Evolutionary conservation across 2,888 invertebrate genomes (phyloP).

Genomic region (Clusia tigrina): DNA sequence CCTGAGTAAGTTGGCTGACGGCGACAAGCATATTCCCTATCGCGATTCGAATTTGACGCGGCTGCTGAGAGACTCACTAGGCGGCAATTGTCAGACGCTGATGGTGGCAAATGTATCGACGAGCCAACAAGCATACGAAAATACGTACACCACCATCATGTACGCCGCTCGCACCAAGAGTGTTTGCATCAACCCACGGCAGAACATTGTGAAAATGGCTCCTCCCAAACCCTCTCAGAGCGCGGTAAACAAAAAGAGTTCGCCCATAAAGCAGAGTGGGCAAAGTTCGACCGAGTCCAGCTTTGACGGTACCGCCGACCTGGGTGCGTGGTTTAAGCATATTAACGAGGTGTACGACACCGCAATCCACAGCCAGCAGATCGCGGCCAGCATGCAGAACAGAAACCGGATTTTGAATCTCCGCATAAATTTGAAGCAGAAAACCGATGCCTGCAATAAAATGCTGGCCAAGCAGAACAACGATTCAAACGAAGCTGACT

Average conservation of each 20-base stretch:
- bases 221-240: slow-evolving; percentile 47
- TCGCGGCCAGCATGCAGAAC: too few relatives aligned
- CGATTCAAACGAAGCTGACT: too few relatives aligned
- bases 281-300: too few relatives aligned
- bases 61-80: slow-evolving; percentile 86
- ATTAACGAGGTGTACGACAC: too few relatives aligned
- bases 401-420: too few relatives aligned
- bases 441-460: too few relatives aligned
- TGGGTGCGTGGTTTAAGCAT: too few relatives aligned
- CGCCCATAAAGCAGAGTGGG: slow-evolving; percentile 35
- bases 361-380: too few relatives aligned
- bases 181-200: slow-evolving; percentile 41
- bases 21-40: slow-evolving; percentile 76
- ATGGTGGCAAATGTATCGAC: slow-evolving; percentile 91
- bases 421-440: too few relatives aligned
- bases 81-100: slow-evolving; percentile 88
- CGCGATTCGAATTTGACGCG: slow-evolving; percentile 88
- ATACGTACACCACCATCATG: slow-evolving; percentile 85
- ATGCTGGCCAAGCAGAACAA: too few relatives aligned
- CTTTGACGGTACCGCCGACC: too few relatives aligned
- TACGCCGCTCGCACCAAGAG: slow-evolving; percentile 50
- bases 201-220: slow-evolving; percentile 43
- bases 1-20: slow-evolving; percentile 83
- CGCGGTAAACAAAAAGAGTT: slow-evolving; percentile 38
- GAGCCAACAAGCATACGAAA: slow-evolving; percentile 77